These are phyloP conservation scores for Cantharis lateralis DNA, from an alignment of 2,888 invertebrate genomes.

Conservation along the genomic window DNA sequence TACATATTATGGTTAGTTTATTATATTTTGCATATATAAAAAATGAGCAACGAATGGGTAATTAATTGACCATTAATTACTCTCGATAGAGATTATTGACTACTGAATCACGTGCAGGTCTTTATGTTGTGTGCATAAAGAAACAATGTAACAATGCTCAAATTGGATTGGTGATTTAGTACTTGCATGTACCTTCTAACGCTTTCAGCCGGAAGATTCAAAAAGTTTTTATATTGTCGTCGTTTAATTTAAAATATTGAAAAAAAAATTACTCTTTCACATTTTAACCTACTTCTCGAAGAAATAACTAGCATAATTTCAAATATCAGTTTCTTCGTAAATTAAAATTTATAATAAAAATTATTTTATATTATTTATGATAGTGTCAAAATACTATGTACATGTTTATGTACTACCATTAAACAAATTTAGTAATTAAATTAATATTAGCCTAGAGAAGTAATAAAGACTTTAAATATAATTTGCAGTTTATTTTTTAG, in stretches of 20 bases:
- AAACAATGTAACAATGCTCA: neutral
- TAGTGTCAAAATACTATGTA: neutral
- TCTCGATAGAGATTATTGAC: neutral
- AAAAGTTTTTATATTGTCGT: neutral
- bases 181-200: neutral
- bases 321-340: neutral
- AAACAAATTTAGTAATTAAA: neutral
- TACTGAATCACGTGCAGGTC: neutral
- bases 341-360: neutral
- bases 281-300: neutral
- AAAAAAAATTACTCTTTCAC: neutral
- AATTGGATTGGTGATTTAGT: neutral
- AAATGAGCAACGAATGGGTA: neutral
- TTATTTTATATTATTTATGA: neutral
- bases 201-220: neutral
- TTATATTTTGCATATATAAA: neutral
- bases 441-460: neutral
- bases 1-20: neutral
- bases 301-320: neutral
- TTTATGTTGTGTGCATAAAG: neutral
- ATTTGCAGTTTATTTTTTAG: neutral
- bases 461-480: neutral
- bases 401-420: neutral
- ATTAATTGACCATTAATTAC: neutral
- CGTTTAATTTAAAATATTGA: neutral